A percentile compares a stretch with the other conserved stretches of the same genome.
phyloP scores from a whole-genome alignment of 1,140 invertebrate species.

The Drosophila ohnishii region DNA sequence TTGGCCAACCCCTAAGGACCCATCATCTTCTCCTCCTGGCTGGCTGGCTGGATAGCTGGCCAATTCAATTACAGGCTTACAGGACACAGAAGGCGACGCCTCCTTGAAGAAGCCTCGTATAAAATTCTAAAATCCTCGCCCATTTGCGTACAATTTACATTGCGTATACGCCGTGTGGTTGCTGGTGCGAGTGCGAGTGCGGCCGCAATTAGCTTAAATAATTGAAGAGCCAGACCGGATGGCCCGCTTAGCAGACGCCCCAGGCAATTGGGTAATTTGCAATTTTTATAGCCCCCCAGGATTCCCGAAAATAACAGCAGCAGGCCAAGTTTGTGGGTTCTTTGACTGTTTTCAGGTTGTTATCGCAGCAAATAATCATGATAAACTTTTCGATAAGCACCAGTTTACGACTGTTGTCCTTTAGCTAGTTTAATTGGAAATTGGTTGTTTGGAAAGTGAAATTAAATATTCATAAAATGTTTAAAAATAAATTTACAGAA shows the following conservation, averaged over 20 bases:
- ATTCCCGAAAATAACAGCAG: slow-evolving; percentile 4
- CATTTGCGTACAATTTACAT: slow-evolving; percentile 33
- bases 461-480: background rate
- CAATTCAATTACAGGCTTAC: slow-evolving; percentile 66
- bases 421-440: background rate
- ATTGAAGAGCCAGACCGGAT: slow-evolving; percentile 50
- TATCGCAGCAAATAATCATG: slow-evolving; percentile 24
- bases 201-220: slow-evolving; percentile 64
- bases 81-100: slow-evolving; percentile 20
- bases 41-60: slow-evolving; percentile 29
- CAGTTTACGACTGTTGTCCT: background rate
- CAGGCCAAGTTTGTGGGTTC: slow-evolving; percentile 7
- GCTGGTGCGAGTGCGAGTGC: slow-evolving; percentile 8
- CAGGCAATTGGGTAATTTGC: slow-evolving; percentile 41
- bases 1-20: slow-evolving; percentile 17
- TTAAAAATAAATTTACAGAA: background rate
- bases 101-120: slow-evolving; percentile 23
- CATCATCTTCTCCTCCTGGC: slow-evolving; percentile 19
- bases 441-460: background rate
- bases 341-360: background rate
- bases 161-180: slow-evolving; percentile 52
- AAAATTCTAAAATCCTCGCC: slow-evolving; percentile 37
- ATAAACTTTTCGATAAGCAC: slow-evolving; percentile 2
- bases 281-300: slow-evolving; percentile 42
- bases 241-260: slow-evolving; percentile 42